These are phyloP conservation scores for Marmota monax DNA, from an alignment of 2,113 vertebrate species.

Conservation along the genomic window DNA sequence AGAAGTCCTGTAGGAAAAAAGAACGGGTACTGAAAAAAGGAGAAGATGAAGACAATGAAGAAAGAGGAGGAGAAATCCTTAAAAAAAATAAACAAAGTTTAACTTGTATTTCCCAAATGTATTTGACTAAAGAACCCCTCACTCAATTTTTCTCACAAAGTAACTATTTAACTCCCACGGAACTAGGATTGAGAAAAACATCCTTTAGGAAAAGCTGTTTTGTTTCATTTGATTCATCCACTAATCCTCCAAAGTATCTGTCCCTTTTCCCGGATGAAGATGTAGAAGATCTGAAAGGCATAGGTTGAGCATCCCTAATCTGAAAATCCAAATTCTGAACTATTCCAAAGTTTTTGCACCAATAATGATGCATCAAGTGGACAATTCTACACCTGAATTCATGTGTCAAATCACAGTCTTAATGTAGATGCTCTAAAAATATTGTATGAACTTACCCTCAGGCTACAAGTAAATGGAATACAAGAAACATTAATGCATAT, in stretches of 20 bases:
- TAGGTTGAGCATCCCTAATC: neutral
- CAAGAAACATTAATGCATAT: neutral
- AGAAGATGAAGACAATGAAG: no score
- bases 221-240: slow-evolving; percentile 17
- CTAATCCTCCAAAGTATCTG: neutral
- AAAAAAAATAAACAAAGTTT: neutral
- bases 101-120: neutral
- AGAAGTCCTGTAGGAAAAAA: neutral
- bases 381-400: neutral
- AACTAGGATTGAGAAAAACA: neutral
- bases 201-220: slow-evolving; percentile 25
- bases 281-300: neutral
- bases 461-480: neutral
- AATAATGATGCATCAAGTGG: neutral
- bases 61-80: no score
- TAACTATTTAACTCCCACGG: neutral
- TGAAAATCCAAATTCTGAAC: neutral
- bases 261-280: neutral
- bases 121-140: neutral
- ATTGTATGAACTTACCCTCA: neutral
- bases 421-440: neutral
- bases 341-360: neutral
- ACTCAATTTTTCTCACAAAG: neutral
- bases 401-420: neutral
- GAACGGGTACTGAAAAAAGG: no score